phyloP scores from a whole-genome alignment of 1,140 invertebrate genomes.

The Psilanteris sp. region DNA sequence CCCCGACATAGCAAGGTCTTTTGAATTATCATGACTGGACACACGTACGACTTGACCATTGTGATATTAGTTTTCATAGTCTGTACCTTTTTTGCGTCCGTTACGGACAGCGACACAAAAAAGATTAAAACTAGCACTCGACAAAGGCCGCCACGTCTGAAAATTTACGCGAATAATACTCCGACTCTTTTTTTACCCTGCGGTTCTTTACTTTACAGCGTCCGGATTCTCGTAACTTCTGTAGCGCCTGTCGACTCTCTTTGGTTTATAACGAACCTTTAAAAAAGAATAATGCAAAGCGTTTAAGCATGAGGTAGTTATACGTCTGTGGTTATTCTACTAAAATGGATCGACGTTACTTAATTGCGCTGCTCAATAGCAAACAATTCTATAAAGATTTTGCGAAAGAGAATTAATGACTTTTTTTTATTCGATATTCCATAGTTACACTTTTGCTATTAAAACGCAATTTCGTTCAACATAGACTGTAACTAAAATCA shows the following conservation, averaged over 20 bases:
- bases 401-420: too few relatives aligned
- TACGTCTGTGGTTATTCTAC: constrained; percentile 21
- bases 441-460: too few relatives aligned
- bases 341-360: constrained; percentile 39
- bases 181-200: constrained; percentile 33
- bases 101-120: constrained; percentile 39
- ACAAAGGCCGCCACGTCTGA: constrained; percentile 55
- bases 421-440: too few relatives aligned
- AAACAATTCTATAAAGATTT: constrained; percentile 12
- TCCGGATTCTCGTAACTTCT: constrained; percentile 54
- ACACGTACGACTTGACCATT: constrained; percentile 54
- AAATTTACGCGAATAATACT: constrained; percentile 62
- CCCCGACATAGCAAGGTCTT: constrained; percentile 15
- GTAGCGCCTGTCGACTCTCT: constrained; percentile 38
- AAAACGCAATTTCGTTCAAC: too few relatives aligned
- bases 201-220: constrained; percentile 53
- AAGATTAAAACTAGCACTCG: constrained; percentile 25
- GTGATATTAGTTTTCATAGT: constrained; percentile 61
- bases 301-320: constrained; percentile 30
- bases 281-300: constrained; percentile 42
- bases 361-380: constrained; percentile 14
- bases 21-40: constrained; percentile 55
- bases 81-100: constrained; percentile 54
- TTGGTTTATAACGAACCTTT: constrained; percentile 55
- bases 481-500: constrained; percentile 2